Evolutionary conservation across 2,888 invertebrate species (phyloP).

Genomic region (Hemicrepidius hirtus): DNA sequence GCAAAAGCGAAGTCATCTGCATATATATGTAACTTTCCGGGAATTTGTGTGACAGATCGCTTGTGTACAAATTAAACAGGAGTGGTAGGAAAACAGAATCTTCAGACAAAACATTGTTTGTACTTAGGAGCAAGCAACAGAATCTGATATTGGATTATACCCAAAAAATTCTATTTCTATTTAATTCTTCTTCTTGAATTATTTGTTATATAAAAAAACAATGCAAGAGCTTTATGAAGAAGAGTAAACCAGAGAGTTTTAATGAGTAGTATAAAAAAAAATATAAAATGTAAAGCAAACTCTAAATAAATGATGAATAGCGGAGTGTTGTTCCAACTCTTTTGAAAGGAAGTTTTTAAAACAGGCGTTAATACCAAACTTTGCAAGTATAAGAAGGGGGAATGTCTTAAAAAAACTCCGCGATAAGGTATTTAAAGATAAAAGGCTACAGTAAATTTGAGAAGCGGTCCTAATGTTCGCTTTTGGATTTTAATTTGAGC

Average conservation of each 20-base stretch:
- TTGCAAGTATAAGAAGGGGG: background rate
- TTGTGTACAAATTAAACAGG: too few species aligned
- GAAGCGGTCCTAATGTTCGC: slow-evolving; percentile 23
- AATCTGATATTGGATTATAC: too few species aligned
- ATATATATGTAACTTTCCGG: too few species aligned
- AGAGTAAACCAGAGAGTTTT: background rate
- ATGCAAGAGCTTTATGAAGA: too few species aligned
- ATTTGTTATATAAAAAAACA: too few species aligned
- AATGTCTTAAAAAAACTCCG: background rate
- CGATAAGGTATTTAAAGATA: slow-evolving; percentile 3
- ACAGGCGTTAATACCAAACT: slow-evolving; percentile 7
- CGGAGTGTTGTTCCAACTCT: slow-evolving; percentile 1
- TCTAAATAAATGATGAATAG: slow-evolving; percentile 19
- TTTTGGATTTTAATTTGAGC: slow-evolving; percentile 26
- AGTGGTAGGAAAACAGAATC: too few species aligned
- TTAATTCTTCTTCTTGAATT: too few species aligned
- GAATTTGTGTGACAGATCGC: too few species aligned
- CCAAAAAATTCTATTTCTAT: too few species aligned
- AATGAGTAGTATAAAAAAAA: slow-evolving; percentile 6
- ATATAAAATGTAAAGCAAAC: slow-evolving; percentile 14
- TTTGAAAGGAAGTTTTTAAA: background rate
- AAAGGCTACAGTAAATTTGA: background rate
- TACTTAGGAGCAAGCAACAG: too few species aligned
- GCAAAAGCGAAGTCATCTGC: too few species aligned
- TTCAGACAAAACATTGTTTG: too few species aligned